phyloP scores from a whole-genome alignment of 2,113 vertebrate genomes.

The Nothobranchius furzeri region DNA sequence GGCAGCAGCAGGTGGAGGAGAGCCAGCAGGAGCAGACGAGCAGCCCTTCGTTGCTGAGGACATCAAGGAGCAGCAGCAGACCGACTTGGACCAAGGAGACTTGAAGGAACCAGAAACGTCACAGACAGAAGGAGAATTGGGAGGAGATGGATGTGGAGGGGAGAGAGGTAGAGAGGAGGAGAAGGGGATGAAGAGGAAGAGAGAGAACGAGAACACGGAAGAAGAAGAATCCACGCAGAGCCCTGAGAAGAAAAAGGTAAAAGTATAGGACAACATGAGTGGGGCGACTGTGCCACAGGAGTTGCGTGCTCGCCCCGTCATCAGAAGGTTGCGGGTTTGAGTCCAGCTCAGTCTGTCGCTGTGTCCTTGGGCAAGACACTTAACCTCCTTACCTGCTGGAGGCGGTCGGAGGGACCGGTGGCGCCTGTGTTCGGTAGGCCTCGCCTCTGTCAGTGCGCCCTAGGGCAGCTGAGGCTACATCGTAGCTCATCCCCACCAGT shows the following conservation, averaged over 20 bases:
- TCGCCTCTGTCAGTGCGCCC: too few relatives aligned
- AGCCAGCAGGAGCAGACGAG: conserved; percentile 13
- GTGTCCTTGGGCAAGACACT: too few relatives aligned
- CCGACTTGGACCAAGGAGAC: neutral
- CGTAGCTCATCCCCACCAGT: too few relatives aligned
- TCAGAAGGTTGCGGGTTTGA: too few relatives aligned
- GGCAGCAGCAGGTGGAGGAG: neutral
- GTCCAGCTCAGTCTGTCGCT: too few relatives aligned
- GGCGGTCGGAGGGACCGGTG: too few relatives aligned
- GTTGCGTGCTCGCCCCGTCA: too few relatives aligned
- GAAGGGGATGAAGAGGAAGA: conserved; percentile 78
- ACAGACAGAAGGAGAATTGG: neutral
- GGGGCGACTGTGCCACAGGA: too few relatives aligned
- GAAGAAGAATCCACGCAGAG: conserved; percentile 46
- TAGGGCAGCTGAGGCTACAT: too few relatives aligned
- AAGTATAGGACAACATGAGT: neutral
- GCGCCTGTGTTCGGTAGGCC: too few relatives aligned
- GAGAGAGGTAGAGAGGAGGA: conserved; percentile 51
- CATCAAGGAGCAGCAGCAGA: conserved; percentile 28
- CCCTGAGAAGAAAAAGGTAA: conserved; percentile 79
- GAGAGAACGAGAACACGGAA: conserved; percentile 58
- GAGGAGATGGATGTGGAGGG: neutral
- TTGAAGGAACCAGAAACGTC: conserved; percentile 2
- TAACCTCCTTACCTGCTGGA: too few relatives aligned
- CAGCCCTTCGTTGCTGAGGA: neutral